Base-by-base conservation (phyloP, 2,113 vertebrate species). In the Triplophysa rosa region DNA sequence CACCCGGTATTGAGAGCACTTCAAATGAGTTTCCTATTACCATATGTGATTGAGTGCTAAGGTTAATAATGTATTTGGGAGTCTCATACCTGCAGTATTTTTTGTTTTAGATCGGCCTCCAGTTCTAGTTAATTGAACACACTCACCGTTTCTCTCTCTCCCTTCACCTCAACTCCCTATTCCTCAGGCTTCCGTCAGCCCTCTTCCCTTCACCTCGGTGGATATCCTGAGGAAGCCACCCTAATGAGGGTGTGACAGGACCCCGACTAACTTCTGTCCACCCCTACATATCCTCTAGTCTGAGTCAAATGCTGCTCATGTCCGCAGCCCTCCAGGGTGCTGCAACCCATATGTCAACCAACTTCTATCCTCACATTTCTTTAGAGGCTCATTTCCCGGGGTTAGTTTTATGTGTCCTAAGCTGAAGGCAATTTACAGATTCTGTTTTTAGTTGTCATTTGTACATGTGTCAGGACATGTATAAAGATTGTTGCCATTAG, bases 221-320 rank as follows among this genome's bases (percentile, higher is more conserved):
- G 90, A 92, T 88, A 88, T 93, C 91, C 91, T 88, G 80, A 91
- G 91, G 90, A 93, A 92, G 83, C 79, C 72, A 78, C 67, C 72
- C 86, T 42, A 80, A 82, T 73, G 63, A 74, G 85, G 83, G 76
- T 89, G 89, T 78, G 77, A 84, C 72, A 67, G 78, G 80, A 21
- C 79, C 89, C 49, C 86, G 79, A 58, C 84, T 83, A 80, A 42
- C 62, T 65, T 80, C 77, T 90, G 90, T 86, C 81, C 71, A 52
- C 49, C 49, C 49, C 16, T 16, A 17, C 69, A 37, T 52, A 40
- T 86, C 83, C 82, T 8, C 13, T 52, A 52, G 14, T 42, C 62
- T 74, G 13, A 61, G 66, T 47, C 73, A 72, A 62, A 47, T 61
- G 72, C 78, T 7, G 9, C 47, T 17, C 42, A 8, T 64, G 33